Evolutionary conservation across 2,113 vertebrate species (phyloP).

Genomic region (Indri indri): DNA sequence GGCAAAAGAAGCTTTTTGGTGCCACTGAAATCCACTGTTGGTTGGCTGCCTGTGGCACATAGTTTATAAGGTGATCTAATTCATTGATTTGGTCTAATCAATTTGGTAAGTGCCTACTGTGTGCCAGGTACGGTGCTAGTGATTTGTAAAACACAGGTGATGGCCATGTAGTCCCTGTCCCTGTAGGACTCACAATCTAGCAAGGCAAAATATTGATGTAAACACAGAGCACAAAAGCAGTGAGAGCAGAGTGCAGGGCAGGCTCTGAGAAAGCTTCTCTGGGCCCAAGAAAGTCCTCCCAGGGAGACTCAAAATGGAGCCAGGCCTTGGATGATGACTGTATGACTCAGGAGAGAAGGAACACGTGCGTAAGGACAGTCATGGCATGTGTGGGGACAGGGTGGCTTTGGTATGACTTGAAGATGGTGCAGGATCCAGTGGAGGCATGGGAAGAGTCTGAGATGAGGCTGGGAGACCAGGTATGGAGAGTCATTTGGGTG

Average conservation of each 20-base stretch:
- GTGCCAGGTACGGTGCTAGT: background rate
- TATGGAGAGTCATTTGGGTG: too few relatives aligned
- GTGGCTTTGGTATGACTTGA: background rate
- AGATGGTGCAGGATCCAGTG: background rate
- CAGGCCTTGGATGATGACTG: background rate
- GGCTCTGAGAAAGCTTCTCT: background rate
- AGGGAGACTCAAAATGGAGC: background rate
- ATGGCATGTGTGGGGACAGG: background rate
- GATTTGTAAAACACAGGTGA: background rate
- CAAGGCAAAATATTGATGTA: background rate
- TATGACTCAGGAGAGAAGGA: background rate
- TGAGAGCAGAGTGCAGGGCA: background rate
- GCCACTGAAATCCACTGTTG: background rate
- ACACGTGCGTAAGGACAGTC: accelerated
- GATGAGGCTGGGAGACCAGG: background rate
- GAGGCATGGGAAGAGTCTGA: background rate
- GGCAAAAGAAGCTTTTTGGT: background rate
- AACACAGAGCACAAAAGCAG: background rate
- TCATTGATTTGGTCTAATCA: background rate
- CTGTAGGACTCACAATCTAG: background rate
- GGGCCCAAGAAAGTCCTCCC: background rate
- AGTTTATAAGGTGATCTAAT: background rate
- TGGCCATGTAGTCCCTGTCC: background rate
- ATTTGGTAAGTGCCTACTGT: background rate
- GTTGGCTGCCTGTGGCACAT: background rate